Evolutionary conservation across 2,797 vertebrate species (phyloP).

Genomic region (Micromesistius poutassou): DNA sequence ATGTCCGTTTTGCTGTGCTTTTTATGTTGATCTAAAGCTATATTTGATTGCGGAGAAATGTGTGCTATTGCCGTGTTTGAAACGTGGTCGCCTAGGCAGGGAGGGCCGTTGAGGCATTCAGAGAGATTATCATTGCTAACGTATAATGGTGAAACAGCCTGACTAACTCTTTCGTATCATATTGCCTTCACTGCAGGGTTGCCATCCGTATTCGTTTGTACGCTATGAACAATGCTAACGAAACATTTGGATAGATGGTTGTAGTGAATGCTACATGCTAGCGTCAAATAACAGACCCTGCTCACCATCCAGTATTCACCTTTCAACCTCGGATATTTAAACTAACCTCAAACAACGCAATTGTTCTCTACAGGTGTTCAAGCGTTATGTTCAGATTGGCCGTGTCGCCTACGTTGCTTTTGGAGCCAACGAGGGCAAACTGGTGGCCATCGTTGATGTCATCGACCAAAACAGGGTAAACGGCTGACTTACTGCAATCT

Average conservation of each 20-base stretch:
- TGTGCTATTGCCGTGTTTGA: slow-evolving; percentile 27
- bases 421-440: slow-evolving; percentile 89
- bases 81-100: slow-evolving; percentile 56
- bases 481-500: not conserved
- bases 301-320: not conserved
- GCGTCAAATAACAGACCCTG: not conserved
- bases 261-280: not conserved
- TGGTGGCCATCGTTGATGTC: slow-evolving; percentile 95
- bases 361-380: slow-evolving; percentile 82
- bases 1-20: not conserved
- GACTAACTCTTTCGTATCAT: not conserved
- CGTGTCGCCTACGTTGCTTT: slow-evolving; percentile 91
- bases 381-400: slow-evolving; percentile 95
- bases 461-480: slow-evolving; percentile 91
- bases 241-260: no score
- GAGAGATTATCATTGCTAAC: not conserved
- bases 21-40: not conserved
- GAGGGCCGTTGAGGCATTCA: no score
- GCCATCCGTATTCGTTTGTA: no score
- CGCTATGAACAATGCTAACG: no score
- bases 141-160: not conserved
- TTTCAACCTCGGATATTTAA: not conserved
- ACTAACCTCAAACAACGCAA: not conserved
- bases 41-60: slow-evolving; percentile 2
- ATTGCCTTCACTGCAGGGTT: not conserved